Evolutionary conservation across 2,888 invertebrate species (phyloP), one percentile per base, ranked within the genome.

Genomic region (Aethes cnicana): DNA sequence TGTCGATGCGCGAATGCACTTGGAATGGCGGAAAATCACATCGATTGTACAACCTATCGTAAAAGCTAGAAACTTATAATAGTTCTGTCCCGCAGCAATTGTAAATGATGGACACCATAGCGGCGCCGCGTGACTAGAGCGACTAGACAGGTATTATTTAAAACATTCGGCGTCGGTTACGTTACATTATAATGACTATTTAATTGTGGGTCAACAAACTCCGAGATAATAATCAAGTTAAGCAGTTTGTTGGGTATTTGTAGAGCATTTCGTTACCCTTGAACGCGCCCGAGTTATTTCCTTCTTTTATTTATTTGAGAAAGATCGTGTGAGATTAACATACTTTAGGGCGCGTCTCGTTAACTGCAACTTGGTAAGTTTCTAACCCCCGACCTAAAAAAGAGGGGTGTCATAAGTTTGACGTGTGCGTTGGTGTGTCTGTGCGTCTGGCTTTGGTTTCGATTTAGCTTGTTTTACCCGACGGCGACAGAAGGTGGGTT

Each of bases 191-290:
- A 77, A 81, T 66, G 74, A 71, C 62, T 68, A 72, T 81, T 76
- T 81, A 81, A 82, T 83, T 76, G 71, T 72, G 63, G 81, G 76
- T 80, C 76, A 81, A 78, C 70, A 75, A 58, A 70, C 79, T 75
- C 62, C 50, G 57, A 58, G 62, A 59, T 61, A 65, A 62, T 66
- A 63, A 48, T 54, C 49, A 48, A 21, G 54, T 59, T 55, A 61
- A 49, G 47, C 44, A 55, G 54, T 47, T 52, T 58, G 59, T 59
- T 55, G 44, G 25, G 49, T 49, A 47, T 61, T 58, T 52, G 46
- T 46, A 32, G 46, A 39, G 28, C 37, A 30, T 18, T 23, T 25
- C 30, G 46, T 46, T 46, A 46, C 26, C 36, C 50, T 50, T 52
- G 44, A 52, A 46, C 46, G 52, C 20, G 26, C 39, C 33, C 25